Evolutionary conservation across 2,797 vertebrate species (phyloP), one percentile per base, ranked within the genome.

Genomic region (Pelobates cultripes): DNA sequence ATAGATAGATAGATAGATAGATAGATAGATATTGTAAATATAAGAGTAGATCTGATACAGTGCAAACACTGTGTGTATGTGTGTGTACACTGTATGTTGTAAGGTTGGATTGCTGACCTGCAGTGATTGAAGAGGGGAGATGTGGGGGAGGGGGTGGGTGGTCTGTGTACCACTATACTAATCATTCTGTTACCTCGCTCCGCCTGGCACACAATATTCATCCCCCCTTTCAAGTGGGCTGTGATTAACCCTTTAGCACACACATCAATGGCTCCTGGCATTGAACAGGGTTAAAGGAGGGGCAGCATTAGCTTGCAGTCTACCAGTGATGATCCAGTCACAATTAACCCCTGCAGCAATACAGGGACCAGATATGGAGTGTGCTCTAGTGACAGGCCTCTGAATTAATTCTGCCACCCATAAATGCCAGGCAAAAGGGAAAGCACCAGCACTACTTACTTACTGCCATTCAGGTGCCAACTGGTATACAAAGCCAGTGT

Each of bases 171-270:
- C 77, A 83, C 71, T 70, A 42, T 79, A 83, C 81, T 83, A 79
- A 83, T 79, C 81, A 83, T 78, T 78, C 76, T 63, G 81, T 83
- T 83, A 83, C 81, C 81, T 83, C 64, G 75, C 76, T 78, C 81
- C 53, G 76, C 81, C 81, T 83, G 77, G 77, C 81, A 78, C 71
- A 74, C 81, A 83, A n/a, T 70, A 60, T 70, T 78, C 44, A 45
- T 41, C 71, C 71, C 71, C 71, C 76, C 67, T 43, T 75, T 75
- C 55, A 74, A 63, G 15, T 70, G 55, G 66, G 77, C 45, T 79
- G 77, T 60, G 44, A 70, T 83, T 83, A 83, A 83, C 81, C 71
- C 76, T 70, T 83, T 40, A 64, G 6, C 28, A 42, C 51, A 1
- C 55, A 53, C 64, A 14, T 41, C 75, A 73, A 41, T 73, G 69